phyloP scores from a whole-genome alignment of 2,113 vertebrate species.

The Ifrita kowaldi region DNA sequence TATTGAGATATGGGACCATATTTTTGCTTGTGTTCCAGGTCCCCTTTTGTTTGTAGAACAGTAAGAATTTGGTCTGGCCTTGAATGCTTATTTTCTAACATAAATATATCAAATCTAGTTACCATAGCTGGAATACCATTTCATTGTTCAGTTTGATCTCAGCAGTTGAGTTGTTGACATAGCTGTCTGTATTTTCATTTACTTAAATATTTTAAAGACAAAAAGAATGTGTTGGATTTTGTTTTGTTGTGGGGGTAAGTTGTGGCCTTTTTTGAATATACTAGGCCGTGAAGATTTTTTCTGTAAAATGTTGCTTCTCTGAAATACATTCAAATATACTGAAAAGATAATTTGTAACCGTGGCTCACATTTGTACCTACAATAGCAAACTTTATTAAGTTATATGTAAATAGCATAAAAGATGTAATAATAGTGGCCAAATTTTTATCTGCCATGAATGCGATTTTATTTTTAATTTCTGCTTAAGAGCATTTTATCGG shows the following conservation, averaged over 20 bases:
- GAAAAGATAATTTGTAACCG: neutral
- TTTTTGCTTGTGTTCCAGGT: neutral
- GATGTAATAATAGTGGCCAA: neutral
- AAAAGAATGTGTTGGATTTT: neutral
- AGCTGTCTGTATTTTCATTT: neutral
- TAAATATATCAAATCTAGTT: neutral
- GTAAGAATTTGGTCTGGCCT: neutral
- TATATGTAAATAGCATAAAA: neutral
- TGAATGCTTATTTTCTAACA: neutral
- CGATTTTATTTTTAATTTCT: neutral
- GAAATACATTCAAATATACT: neutral
- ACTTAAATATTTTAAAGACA: neutral
- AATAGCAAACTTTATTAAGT: neutral
- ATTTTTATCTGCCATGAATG: neutral
- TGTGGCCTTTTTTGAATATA: neutral
- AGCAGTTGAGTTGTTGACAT: neutral
- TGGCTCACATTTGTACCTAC: neutral
- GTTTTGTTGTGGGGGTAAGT: neutral
- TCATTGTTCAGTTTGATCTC: neutral
- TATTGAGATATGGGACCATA: neutral
- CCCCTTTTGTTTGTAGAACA: neutral
- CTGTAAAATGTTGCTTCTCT: neutral
- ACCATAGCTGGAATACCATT: neutral
- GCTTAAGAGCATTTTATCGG: neutral
- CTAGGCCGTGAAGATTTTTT: neutral